Base-by-base conservation (phyloP, 2,113 vertebrate species). In the Fulmarus glacialis region DNA sequence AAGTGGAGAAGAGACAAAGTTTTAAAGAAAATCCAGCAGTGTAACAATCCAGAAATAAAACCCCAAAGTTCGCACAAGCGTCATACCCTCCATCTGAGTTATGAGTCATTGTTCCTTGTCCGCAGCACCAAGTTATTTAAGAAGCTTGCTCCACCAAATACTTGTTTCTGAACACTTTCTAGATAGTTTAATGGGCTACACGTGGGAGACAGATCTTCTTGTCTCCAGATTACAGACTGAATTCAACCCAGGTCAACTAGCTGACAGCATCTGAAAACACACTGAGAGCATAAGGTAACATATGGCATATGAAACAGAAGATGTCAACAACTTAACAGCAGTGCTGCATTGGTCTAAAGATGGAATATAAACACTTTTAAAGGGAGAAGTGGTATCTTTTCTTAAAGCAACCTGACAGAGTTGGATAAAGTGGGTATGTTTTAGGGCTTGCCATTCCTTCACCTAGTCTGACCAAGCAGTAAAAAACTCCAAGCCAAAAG, bases 21-120 rank as follows among this genome's bases (percentile, higher is more conserved):
- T 42, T 87, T n/a, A 50, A 74, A 89, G 56, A 63, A 89, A 71
- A 75, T 55, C 9, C 36, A 79, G 4, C 30, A 42, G 17, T 19
- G 2, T 55, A 88, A 32, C 36, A 68, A 47, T 30, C 9, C 1
- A 1, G 34, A 85, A 93, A 75, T 53, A 82, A 75, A 11, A 0
- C 2, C 3, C 15, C 26, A 8, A 43, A 58, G 3, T 84, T 1
- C 74, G 63, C 27, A 75, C 18, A 75, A 63, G n/a, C 0, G 0
- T 71, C 26, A 67, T 74, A 52, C 10, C 2, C 2, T 52, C 27
- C 3, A 0, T 56, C 53, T 86, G 20, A 94, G 36, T 77, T 80
- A 66, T 6, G 24, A 87, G 20, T 77, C 45, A 66, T 48, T 23
- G 19, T 21, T 78, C 21, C 16, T 86, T 42, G 53, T 56, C 50